Evolutionary conservation across 2,888 invertebrate species (phyloP).

Genomic region (Mythimna lalbum): DNA sequence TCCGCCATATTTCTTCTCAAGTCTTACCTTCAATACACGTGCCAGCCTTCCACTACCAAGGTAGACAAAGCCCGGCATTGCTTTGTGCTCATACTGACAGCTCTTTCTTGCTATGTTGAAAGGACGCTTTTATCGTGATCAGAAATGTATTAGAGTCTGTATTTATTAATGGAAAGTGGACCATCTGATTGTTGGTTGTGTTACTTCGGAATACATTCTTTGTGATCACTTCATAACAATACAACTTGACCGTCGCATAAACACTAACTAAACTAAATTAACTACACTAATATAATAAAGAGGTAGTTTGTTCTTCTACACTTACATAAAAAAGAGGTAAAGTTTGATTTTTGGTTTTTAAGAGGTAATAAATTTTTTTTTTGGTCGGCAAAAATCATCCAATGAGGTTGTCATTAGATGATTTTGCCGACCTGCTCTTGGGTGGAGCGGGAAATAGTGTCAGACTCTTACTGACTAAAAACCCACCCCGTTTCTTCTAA

Average conservation of each 20-base stretch:
- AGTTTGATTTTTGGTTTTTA: too few species aligned
- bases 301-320: too few species aligned
- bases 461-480: too few species aligned
- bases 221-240: background rate
- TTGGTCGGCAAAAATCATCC: too few species aligned
- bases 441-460: too few species aligned
- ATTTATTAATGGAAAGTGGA: background rate
- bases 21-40: background rate
- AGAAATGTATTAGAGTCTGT: background rate
- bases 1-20: too few species aligned
- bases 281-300: too few species aligned
- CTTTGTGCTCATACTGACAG: background rate
- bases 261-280: background rate
- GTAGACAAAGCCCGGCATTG: background rate
- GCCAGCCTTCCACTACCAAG: background rate
- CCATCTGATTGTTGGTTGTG: background rate
- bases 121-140: background rate
- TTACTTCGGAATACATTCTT: background rate
- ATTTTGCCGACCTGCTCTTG: too few species aligned
- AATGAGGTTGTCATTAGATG: too few species aligned
- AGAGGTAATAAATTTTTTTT: too few species aligned
- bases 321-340: too few species aligned
- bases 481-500: too few species aligned
- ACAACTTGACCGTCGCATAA: background rate
- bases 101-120: constrained; percentile 3